Conservation (phyloP, 2,113 vertebrate genomes). For the Prionailurus viverrinus region DNA sequence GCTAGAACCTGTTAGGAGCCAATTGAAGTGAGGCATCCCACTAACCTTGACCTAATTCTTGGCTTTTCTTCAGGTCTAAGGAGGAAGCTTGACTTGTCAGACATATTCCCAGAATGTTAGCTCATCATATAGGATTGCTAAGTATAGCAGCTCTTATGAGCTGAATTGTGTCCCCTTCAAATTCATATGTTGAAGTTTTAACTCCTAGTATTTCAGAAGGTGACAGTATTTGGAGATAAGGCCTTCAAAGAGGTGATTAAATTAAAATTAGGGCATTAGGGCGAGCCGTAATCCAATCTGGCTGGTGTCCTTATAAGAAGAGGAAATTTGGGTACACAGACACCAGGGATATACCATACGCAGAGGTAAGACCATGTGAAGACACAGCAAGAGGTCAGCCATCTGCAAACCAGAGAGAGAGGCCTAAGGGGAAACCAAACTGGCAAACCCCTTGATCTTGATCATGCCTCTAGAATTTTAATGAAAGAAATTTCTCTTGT, state of each 20-base stretch:
- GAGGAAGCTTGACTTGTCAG: not conserved
- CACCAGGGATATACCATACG: not conserved
- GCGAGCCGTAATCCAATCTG: not conserved
- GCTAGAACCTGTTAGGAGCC: not conserved
- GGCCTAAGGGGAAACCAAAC: not conserved
- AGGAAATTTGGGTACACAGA: not conserved
- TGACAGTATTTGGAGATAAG: not conserved
- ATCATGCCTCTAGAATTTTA: not conserved
- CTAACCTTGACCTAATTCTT: not conserved
- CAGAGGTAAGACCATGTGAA: not conserved
- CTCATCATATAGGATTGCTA: not conserved
- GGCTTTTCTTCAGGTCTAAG: not conserved
- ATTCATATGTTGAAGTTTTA: not conserved
- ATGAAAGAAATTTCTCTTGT: not conserved
- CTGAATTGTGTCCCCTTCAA: not conserved
- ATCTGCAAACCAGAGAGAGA: not conserved
- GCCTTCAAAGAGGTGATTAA: not conserved
- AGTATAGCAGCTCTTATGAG: not conserved
- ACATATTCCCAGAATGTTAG: conserved; percentile 14
- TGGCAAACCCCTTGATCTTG: not conserved
- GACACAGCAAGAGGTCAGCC: not conserved
- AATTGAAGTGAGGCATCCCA: conserved; percentile 32
- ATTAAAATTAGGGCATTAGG: not conserved
- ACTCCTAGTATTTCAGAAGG: not conserved
- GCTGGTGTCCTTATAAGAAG: not conserved